Conservation (phyloP, 2,113 vertebrate genomes). For the Albula glossodonta region DNA sequence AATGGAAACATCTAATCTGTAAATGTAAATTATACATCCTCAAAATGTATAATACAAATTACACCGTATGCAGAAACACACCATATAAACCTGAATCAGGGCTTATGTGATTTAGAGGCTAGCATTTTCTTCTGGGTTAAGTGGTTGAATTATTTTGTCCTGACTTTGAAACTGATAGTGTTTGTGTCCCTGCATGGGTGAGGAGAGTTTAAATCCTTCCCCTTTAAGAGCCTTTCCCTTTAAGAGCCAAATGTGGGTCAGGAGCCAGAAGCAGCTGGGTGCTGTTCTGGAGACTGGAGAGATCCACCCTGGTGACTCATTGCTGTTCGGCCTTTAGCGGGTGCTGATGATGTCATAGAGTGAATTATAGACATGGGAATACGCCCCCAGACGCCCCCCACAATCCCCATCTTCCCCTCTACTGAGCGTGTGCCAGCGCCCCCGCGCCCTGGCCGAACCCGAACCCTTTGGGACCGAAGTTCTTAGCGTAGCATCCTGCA, state of each 20-base stretch:
- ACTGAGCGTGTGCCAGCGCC: slow-evolving; percentile 84
- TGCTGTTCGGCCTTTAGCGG: background rate
- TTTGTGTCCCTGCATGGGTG: background rate
- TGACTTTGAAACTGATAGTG: background rate
- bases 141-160: background rate
- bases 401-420: slow-evolving; percentile 37
- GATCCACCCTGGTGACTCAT: slow-evolving; percentile 4
- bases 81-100: background rate
- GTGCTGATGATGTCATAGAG: background rate
- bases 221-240: background rate
- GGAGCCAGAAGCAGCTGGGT: background rate
- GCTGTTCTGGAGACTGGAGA: background rate
- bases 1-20: background rate
- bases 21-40: background rate
- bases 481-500: slow-evolving; percentile 90
- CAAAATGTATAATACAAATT: background rate
- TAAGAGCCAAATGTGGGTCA: background rate
- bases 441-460: slow-evolving; percentile 90
- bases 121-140: background rate
- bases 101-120: background rate
- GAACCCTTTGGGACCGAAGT: slow-evolving; percentile 94
- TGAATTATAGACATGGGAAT: background rate
- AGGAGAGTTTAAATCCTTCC: background rate
- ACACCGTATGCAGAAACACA: background rate
- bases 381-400: background rate